These are phyloP conservation scores for Rutilus rutilus DNA, from an alignment of 2,113 vertebrate genomes.

Conservation along the genomic window DNA sequence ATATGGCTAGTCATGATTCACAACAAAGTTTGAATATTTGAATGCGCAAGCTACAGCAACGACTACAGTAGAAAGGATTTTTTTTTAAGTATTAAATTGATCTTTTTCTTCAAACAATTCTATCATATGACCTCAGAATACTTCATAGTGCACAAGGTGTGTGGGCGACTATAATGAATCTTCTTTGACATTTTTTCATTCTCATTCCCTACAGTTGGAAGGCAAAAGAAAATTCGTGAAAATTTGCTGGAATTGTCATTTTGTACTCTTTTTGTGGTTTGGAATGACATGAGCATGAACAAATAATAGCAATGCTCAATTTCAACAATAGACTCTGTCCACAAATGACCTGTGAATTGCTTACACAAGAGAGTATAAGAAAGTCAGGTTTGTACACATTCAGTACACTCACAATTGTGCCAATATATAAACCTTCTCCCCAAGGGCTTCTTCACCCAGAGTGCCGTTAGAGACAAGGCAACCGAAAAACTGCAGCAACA, in stretches of 20 bases:
- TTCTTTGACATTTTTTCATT: background rate
- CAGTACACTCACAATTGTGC: background rate
- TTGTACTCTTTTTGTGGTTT: background rate
- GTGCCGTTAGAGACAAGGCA: background rate
- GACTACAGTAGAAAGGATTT: background rate
- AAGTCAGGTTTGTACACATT: background rate
- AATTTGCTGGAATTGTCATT: background rate
- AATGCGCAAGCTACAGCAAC: background rate
- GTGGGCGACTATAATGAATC: background rate
- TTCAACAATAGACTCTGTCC: background rate
- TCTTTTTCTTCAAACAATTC: background rate
- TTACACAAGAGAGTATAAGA: background rate
- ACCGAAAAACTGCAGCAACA: background rate
- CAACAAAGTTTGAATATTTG: background rate
- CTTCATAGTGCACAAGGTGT: background rate
- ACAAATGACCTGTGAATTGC: background rate
- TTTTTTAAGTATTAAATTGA: no score
- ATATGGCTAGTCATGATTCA: background rate
- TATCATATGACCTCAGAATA: background rate
- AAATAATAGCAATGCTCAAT: background rate
- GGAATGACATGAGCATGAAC: background rate
- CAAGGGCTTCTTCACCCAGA: background rate
- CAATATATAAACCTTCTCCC: background rate
- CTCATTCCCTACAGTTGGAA: background rate
- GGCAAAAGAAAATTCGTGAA: background rate